phyloP scores from a whole-genome alignment of 1,140 invertebrate species.

The Papilio polytes region DNA sequence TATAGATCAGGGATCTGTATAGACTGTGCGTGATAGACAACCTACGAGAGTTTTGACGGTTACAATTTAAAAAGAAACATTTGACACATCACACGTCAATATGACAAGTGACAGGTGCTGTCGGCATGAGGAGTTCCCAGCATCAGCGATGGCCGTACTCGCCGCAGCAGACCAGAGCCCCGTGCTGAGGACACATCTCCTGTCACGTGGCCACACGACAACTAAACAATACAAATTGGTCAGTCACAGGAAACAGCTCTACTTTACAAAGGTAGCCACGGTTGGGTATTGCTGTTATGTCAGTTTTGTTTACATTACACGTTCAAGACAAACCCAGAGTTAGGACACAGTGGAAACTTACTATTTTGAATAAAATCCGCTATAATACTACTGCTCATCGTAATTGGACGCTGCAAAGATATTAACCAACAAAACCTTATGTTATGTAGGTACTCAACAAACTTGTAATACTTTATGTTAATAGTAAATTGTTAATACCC shows the following conservation, averaged over 20 bases:
- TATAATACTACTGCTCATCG: not conserved
- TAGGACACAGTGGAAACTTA: not conserved
- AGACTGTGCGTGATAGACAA: not conserved
- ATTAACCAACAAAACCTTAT: not conserved
- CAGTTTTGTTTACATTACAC: constrained; percentile 4
- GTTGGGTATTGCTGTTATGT: not conserved
- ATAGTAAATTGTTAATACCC: not conserved
- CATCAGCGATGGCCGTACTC: constrained; percentile 34
- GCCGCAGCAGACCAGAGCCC: constrained; percentile 27
- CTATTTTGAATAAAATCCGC: not conserved
- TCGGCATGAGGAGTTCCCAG: constrained; percentile 40
- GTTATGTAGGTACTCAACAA: not conserved
- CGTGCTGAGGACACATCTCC: constrained; percentile 33
- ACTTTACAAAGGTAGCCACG: constrained; percentile 9
- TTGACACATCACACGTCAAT: constrained; percentile 15
- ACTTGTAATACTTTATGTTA: not conserved
- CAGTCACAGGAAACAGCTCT: constrained; percentile 8
- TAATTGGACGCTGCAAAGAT: not conserved
- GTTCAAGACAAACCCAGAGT: not conserved
- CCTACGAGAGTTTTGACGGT: not conserved
- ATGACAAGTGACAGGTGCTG: constrained; percentile 35
- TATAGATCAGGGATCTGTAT: not conserved
- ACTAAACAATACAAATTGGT: constrained; percentile 14
- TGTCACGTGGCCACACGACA: constrained; percentile 29
- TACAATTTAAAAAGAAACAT: constrained; percentile 9